Percentiles rank a stretch among this genome's conserved stretches.
Evolutionary conservation across 2,888 invertebrate genomes (phyloP).

Genomic region (Plusia festucae): DNA sequence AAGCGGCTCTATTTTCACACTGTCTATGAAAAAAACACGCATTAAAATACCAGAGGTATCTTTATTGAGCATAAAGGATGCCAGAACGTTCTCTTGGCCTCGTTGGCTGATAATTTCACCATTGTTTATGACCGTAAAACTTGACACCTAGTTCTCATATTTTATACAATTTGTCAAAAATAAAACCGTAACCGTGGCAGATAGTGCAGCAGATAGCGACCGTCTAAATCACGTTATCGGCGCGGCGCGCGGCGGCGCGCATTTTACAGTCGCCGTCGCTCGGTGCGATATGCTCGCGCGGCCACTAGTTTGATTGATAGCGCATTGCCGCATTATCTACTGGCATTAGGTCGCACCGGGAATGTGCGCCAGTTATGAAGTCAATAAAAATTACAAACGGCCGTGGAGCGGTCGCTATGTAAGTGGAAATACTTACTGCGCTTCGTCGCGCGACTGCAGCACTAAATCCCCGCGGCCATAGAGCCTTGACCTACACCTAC

Average conservation of each 20-base stretch:
- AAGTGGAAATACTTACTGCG: constrained; percentile 11
- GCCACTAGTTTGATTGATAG: constrained; percentile 59
- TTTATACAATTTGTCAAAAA: constrained; percentile 59
- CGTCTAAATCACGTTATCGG: constrained; percentile 61
- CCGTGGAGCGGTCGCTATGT: constrained; percentile 20
- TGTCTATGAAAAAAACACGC: constrained; percentile 51
- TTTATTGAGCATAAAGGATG: constrained; percentile 55
- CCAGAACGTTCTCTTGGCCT: constrained; percentile 50
- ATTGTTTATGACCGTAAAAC: constrained; percentile 60
- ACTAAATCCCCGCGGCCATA: constrained; percentile 9
- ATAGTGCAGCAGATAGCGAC: constrained; percentile 26
- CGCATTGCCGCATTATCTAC: constrained; percentile 57
- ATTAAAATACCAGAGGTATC: constrained; percentile 59
- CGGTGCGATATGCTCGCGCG: constrained; percentile 42
- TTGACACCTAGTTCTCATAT: constrained; percentile 55
- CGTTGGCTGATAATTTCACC: constrained; percentile 52
- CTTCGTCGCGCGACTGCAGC: constrained; percentile 6
- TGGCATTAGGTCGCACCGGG: constrained; percentile 44
- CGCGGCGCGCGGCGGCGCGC: constrained; percentile 42
- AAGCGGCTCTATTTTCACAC: constrained; percentile 53
- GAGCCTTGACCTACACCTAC: constrained; percentile 28
- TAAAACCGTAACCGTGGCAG: constrained; percentile 42
- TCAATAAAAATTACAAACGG: constrained; percentile 48
- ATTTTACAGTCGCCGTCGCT: constrained; percentile 25
- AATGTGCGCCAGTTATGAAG: constrained; percentile 53